Conservation (phyloP, 2,797 vertebrate species). For the Caiman crocodilus region DNA sequence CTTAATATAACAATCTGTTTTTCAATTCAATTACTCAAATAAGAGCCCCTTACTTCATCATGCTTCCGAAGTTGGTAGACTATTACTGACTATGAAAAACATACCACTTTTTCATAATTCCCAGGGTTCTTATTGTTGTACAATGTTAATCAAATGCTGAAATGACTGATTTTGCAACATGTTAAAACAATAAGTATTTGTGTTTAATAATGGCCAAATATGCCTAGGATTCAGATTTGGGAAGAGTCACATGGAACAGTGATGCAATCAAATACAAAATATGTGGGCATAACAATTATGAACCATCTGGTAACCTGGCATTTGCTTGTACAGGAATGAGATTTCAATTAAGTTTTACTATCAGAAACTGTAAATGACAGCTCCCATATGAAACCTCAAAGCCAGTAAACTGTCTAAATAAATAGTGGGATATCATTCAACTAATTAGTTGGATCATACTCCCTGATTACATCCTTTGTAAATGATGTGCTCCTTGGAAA, state of each 20-base stretch:
- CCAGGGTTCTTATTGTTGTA: slow-evolving; percentile 3
- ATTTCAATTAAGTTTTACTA: slow-evolving; percentile 83
- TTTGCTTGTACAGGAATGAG: slow-evolving; percentile 74
- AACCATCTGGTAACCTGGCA: slow-evolving; percentile 80
- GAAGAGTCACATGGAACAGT: slow-evolving; percentile 47
- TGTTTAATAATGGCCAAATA: slow-evolving; percentile 43
- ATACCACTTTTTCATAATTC: not conserved
- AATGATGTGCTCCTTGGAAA: slow-evolving; percentile 58
- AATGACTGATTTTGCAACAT: slow-evolving; percentile 38
- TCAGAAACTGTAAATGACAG: slow-evolving; percentile 74
- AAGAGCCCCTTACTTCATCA: not conserved
- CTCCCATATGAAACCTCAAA: slow-evolving; percentile 68
- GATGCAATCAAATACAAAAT: slow-evolving; percentile 52
- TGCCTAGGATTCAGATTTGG: slow-evolving; percentile 6
- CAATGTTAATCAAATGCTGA: slow-evolving; percentile 46
- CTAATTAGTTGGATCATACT: slow-evolving; percentile 65
- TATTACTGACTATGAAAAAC: not conserved
- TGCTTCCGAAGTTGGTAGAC: not conserved
- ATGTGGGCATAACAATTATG: slow-evolving; percentile 73
- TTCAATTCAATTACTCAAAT: not conserved
- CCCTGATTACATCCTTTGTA: slow-evolving; percentile 60
- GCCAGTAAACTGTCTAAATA: slow-evolving; percentile 67
- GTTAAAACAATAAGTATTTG: slow-evolving; percentile 48
- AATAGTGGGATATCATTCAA: slow-evolving; percentile 57
- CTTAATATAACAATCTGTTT: not conserved